Evolutionary conservation across 2,797 vertebrate genomes (phyloP).

Genomic region (Aotus griseimembra): DNA sequence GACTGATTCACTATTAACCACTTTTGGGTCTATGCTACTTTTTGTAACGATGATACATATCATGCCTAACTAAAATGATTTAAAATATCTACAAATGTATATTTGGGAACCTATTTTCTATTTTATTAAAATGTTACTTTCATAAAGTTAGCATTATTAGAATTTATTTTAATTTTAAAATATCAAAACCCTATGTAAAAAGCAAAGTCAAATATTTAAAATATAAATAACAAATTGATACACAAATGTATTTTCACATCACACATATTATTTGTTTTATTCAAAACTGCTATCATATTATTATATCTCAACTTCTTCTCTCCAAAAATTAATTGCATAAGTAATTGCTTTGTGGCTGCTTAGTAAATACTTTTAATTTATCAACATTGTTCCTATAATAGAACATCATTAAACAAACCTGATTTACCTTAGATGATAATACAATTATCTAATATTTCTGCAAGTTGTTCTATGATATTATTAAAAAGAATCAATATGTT

Average conservation of each 20-base stretch:
- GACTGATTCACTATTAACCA: background rate
- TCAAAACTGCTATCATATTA: background rate
- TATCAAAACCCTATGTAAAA: background rate
- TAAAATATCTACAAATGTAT: background rate
- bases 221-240: background rate
- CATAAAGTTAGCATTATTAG: background rate
- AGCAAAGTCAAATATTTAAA: background rate
- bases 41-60: background rate
- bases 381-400: background rate
- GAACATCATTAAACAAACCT: background rate
- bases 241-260: background rate
- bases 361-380: background rate
- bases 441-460: background rate
- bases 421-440: background rate
- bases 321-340: background rate
- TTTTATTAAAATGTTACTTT: background rate
- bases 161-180: background rate
- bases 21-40: background rate
- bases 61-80: background rate
- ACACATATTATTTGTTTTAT: background rate
- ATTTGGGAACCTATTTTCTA: background rate
- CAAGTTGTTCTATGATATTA: background rate
- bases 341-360: background rate
- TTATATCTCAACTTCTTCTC: background rate
- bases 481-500: background rate